phyloP scores from a whole-genome alignment of 1,140 invertebrate genomes.

The Pogonus chalceus region DNA sequence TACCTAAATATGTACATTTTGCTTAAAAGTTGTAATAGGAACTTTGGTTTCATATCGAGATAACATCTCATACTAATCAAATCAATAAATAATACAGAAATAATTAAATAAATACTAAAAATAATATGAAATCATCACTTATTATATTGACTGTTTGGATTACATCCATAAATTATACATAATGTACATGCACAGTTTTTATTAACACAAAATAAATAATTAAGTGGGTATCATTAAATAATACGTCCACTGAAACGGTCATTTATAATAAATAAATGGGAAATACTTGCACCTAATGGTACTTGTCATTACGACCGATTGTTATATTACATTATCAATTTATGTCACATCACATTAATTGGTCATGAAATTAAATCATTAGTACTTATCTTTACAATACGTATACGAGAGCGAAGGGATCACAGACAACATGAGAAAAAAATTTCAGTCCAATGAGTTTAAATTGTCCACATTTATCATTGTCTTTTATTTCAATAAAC shows the following conservation, averaged over 20 bases:
- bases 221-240: not conserved
- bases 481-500: not conserved
- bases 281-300: conserved; percentile 3
- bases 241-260: not conserved
- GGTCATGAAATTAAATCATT: conserved; percentile 3
- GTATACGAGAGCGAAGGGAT: conserved; percentile 3
- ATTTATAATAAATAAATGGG: not conserved
- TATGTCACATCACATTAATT: conserved; percentile 4
- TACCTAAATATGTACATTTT: not conserved
- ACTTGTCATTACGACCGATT: not conserved
- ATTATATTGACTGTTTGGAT: conserved; percentile 4
- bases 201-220: not conserved
- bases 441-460: no score
- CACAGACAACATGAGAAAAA: conserved; percentile 1
- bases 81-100: conserved; percentile 10
- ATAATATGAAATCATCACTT: not conserved
- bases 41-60: conserved; percentile 31
- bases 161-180: conserved; percentile 3
- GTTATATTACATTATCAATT: conserved; percentile 1
- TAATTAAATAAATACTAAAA: conserved; percentile 9
- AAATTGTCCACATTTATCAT: not conserved
- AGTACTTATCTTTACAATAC: not conserved
- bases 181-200: not conserved
- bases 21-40: conserved; percentile 23
- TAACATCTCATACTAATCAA: conserved; percentile 4